Conservation (phyloP, 1,140 invertebrate species). For the Neelides sp. region DNA sequence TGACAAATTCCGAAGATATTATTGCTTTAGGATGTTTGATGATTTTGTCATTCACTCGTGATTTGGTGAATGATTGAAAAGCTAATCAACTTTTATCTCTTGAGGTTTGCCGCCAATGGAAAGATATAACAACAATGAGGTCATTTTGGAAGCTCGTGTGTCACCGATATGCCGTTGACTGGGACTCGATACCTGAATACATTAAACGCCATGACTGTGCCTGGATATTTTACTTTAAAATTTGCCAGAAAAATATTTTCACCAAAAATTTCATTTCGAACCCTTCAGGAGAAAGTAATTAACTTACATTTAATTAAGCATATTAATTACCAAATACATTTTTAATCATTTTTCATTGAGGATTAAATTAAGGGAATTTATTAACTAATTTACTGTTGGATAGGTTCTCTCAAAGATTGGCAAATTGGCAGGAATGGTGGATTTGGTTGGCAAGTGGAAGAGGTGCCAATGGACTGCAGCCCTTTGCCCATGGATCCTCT, state of each 20-base stretch:
- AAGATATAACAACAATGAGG: background rate
- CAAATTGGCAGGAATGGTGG: background rate
- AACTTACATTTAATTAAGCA: background rate
- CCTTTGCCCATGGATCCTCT: background rate
- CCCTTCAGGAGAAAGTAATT: background rate
- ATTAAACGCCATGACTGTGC: background rate
- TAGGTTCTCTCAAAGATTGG: background rate
- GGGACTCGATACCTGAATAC: background rate
- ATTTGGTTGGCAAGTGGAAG: background rate
- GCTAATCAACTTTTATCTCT: too few species aligned
- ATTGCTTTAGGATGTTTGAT: too few species aligned
- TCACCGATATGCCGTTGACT: background rate
- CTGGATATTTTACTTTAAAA: background rate
- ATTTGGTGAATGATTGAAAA: too few species aligned
- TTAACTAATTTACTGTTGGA: background rate
- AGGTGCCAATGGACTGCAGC: background rate
- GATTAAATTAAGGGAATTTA: too few species aligned
- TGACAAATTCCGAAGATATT: too few species aligned
- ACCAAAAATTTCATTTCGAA: slow-evolving; percentile 3
- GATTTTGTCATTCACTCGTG: too few species aligned
- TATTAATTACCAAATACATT: too few species aligned
- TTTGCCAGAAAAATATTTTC: background rate
- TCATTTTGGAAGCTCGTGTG: background rate
- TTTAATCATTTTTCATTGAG: background rate
- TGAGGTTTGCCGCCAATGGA: slow-evolving; percentile 6